phyloP scores from a whole-genome alignment of 2,797 vertebrate genomes.

The Pangasius sanitwongsei region DNA sequence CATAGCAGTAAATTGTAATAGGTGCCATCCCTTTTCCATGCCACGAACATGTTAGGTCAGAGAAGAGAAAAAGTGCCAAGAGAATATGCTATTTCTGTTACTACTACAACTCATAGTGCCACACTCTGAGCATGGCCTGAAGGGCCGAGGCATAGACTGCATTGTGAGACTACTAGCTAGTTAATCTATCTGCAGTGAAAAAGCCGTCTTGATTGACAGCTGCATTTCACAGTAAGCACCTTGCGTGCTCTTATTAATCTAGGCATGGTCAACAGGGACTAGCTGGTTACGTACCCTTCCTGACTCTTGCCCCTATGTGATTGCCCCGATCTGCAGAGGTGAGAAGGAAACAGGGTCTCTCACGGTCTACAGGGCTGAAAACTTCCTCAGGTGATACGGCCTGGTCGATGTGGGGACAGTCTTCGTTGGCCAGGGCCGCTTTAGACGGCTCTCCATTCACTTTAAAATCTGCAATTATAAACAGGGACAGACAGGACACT shows the following conservation, averaged over 20 bases:
- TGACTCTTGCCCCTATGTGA: constrained; percentile 96
- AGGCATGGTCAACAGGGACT: constrained; percentile 66
- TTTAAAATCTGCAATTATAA: constrained; percentile 91
- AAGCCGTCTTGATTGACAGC: constrained; percentile 38
- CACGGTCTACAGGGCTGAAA: constrained; percentile 96
- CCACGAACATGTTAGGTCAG: neutral
- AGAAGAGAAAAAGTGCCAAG: constrained; percentile 24
- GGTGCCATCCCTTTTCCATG: constrained; percentile 4
- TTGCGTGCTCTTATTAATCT: constrained; percentile 28
- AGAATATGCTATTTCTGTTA: constrained; percentile 17
- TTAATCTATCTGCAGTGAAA: constrained; percentile 37
- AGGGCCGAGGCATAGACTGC: constrained; percentile 27
- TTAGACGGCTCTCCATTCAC: constrained; percentile 98
- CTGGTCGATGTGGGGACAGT: constrained; percentile 99
- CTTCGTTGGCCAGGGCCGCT: constrained; percentile 98
- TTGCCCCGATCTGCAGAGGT: constrained; percentile 96
- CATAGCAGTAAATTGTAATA: neutral
- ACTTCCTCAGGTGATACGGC: constrained; percentile 97
- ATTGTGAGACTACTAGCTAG: constrained; percentile 25
- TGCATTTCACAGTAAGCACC: constrained; percentile 49
- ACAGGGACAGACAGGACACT: constrained; percentile 35
- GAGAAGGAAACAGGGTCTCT: constrained; percentile 99
- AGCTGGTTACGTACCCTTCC: constrained; percentile 98
- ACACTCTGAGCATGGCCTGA: constrained; percentile 33
- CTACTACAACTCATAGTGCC: constrained; percentile 16